Evolutionary conservation across 2,888 invertebrate genomes (phyloP).

Genomic region (Acheta domesticus): DNA sequence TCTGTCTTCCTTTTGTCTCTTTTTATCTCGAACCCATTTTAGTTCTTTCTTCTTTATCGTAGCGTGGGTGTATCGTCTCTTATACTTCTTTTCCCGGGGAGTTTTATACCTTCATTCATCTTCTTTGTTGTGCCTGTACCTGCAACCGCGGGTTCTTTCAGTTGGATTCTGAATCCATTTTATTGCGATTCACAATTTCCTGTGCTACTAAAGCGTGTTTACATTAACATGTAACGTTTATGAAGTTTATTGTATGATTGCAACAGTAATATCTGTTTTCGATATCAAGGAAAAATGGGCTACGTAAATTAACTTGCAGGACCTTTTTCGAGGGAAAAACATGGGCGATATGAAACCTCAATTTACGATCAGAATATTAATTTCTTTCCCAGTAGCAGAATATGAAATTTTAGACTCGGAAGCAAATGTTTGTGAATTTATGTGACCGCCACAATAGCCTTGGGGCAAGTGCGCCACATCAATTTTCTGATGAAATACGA

Average conservation of each 20-base stretch:
- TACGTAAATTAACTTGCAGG: not conserved
- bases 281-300: constrained; percentile 7
- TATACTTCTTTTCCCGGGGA: no score
- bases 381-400: not conserved
- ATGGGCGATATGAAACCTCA: not conserved
- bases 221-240: constrained; percentile 1
- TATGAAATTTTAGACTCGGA: no score
- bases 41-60: constrained; percentile 4
- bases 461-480: no score
- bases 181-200: not conserved
- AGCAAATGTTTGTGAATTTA: no score
- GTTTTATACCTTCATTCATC: not conserved
- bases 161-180: not conserved
- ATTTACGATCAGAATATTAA: not conserved
- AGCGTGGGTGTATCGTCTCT: not conserved
- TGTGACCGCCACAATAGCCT: no score
- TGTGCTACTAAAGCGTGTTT: not conserved
- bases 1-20: constrained; percentile 18
- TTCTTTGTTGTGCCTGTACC: not conserved
- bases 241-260: constrained; percentile 10
- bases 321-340: not conserved
- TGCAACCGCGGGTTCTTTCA: not conserved
- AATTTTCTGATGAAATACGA: no score
- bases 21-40: not conserved
- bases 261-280: constrained; percentile 11